phyloP scores from a whole-genome alignment of 2,888 invertebrate genomes.

The Byasa hedistus region DNA sequence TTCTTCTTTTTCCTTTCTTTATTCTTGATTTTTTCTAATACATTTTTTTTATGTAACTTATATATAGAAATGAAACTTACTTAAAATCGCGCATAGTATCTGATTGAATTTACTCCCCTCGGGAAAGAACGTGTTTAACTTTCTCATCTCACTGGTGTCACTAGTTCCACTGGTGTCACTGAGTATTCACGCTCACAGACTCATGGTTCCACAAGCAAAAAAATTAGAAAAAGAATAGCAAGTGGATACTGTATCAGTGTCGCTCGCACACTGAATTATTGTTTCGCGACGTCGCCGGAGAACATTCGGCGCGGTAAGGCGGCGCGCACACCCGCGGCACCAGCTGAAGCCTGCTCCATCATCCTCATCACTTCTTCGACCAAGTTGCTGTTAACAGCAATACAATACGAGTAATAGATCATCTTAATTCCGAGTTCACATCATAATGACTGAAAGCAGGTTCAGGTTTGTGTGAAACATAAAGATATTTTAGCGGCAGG shows the following conservation, averaged over 20 bases:
- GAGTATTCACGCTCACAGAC: background rate
- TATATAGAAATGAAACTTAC: constrained; percentile 14
- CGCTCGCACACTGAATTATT: constrained; percentile 16
- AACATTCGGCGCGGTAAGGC: background rate
- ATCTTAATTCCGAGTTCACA: too few relatives aligned
- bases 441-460: too few relatives aligned
- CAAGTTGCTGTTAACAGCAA: too few relatives aligned
- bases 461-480: too few relatives aligned
- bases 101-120: constrained; percentile 33
- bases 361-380: too few relatives aligned
- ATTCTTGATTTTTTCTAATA: too few relatives aligned
- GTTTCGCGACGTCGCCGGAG: constrained; percentile 4
- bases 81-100: constrained; percentile 29
- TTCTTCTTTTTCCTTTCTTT: too few relatives aligned
- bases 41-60: too few relatives aligned
- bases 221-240: background rate
- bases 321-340: background rate
- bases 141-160: too few relatives aligned
- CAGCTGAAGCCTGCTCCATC: background rate
- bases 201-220: background rate
- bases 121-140: constrained; percentile 15
- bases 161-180: background rate
- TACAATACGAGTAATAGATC: too few relatives aligned
- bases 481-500: too few relatives aligned
- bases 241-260: background rate